These are phyloP conservation scores for Ommatoiulus sabulosus DNA, from an alignment of 2,888 invertebrate species.

Conservation along the genomic window DNA sequence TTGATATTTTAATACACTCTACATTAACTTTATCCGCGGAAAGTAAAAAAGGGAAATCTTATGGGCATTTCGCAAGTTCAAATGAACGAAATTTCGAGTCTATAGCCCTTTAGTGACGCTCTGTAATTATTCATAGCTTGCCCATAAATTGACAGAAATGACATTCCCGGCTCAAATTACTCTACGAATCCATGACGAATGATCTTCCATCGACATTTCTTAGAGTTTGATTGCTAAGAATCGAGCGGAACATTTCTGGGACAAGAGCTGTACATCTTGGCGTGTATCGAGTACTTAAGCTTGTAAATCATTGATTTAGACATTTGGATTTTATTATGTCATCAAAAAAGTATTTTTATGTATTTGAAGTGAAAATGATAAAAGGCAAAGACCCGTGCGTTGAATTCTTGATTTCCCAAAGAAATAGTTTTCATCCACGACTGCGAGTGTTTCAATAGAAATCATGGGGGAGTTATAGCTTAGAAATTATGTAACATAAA, in stretches of 20 bases:
- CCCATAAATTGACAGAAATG: not conserved
- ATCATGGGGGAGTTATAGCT: not conserved
- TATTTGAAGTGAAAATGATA: constrained; percentile 47
- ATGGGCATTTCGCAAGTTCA: not conserved
- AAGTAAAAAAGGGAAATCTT: not conserved
- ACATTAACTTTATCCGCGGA: not conserved
- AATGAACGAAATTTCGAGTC: not conserved
- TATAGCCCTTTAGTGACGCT: not conserved
- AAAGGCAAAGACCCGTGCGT: constrained; percentile 3
- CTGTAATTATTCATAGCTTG: constrained; percentile 8
- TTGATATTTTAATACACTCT: not conserved
- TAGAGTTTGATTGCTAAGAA: not conserved
- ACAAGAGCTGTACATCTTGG: not conserved
- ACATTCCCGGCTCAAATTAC: not conserved
- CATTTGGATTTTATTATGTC: constrained; percentile 45
- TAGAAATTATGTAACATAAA: not conserved
- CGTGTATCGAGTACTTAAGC: not conserved
- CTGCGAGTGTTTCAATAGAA: not conserved
- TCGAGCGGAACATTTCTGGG: not conserved
- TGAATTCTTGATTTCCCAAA: not conserved
- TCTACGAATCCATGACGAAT: not conserved
- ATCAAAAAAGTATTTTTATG: constrained; percentile 37
- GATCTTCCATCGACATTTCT: not conserved
- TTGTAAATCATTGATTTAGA: constrained; percentile 36
- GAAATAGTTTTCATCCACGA: not conserved